phyloP scores from a whole-genome alignment of 2,113 vertebrate genomes.

The Chaenocephalus aceratus region DNA sequence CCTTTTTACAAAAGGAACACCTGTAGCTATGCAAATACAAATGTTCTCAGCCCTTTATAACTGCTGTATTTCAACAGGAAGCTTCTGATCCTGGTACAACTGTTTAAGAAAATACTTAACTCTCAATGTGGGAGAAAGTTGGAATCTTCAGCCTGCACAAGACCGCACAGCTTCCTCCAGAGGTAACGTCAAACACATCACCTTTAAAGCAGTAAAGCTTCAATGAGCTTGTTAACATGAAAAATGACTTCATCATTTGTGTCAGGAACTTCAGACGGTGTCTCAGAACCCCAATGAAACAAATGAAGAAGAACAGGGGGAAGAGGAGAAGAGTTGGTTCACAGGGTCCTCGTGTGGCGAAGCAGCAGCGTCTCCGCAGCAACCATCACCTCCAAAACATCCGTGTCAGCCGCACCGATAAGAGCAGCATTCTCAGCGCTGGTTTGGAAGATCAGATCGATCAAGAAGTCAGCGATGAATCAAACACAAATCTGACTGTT shows the following conservation, averaged over 20 bases:
- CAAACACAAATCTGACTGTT: neutral
- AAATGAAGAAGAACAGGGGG: constrained; percentile 25
- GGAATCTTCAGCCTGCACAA: constrained; percentile 36
- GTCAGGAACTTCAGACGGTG: constrained; percentile 57
- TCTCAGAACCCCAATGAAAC: neutral
- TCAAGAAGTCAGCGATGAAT: neutral
- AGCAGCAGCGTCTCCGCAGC: constrained; percentile 46
- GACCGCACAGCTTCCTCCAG: constrained; percentile 55
- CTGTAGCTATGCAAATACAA: no score
- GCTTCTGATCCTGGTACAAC: neutral
- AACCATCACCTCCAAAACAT: fast-evolving
- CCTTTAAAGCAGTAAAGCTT: neutral
- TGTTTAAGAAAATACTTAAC: neutral
- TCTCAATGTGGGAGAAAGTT: neutral
- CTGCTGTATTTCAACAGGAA: constrained; percentile 50
- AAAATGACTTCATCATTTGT: neutral
- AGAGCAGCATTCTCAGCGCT: neutral
- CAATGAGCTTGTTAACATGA: neutral
- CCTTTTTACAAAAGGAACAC: neutral
- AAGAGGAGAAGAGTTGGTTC: constrained; percentile 40
- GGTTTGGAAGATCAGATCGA: neutral
- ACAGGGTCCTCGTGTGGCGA: constrained; percentile 1
- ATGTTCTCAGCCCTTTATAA: neutral
- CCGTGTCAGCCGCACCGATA: fast-evolving
- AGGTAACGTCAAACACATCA: constrained; percentile 49